Evolutionary conservation across 2,888 invertebrate genomes (phyloP), one percentile per base, ranked within the genome.

Genomic region (Drosophila koepferae): DNA sequence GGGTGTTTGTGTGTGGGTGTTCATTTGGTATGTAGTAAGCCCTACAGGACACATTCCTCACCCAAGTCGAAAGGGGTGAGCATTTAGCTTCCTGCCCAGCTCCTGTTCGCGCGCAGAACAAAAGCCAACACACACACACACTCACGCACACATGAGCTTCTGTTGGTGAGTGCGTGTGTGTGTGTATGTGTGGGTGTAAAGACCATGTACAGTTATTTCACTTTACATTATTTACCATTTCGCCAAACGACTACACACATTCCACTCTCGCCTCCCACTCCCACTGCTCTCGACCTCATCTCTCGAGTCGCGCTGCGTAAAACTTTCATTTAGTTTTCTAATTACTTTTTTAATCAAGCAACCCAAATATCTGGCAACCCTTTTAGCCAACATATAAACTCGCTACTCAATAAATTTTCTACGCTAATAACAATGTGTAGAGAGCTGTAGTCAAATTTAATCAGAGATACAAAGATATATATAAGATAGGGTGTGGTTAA

Each of bases 291-390:
- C 20, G 2, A 20, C 23, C 48, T 20, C 54, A 34, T 60, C 56
- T 46, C 46, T 40, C 18, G 44, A 59, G 62, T 48, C 54, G 51
- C 73, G 53, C 77, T 89, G 90, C 89, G 80, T 81, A 87, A 86
- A 86, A 90, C 90, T 90, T 86, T 90, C 90, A 90, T 87, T 86
- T 86, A 86, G 86, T 90, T 86, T 86, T 86, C 91, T 90, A 86
- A 86, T 86, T 86, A 86, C 86, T 89, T 90, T 86, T 86, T 90
- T 86, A 90, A 86, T 86, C 86, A 86, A 86, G 84, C 68, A 87
- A 86, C 86, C 90, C 86, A 90, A 85, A 88, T 86, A 85, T 81
- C 85, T 87, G 78, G 31, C 64, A 62, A 67, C 53, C 53, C 61
- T 69, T 65, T 71, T 67, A 31, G 63, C 58, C 71, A 34, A 6